A percentile compares a stretch with the other conserved stretches of the same genome.
Conservation (phyloP, 2,888 invertebrate species). For the Diaphora mendica region DNA sequence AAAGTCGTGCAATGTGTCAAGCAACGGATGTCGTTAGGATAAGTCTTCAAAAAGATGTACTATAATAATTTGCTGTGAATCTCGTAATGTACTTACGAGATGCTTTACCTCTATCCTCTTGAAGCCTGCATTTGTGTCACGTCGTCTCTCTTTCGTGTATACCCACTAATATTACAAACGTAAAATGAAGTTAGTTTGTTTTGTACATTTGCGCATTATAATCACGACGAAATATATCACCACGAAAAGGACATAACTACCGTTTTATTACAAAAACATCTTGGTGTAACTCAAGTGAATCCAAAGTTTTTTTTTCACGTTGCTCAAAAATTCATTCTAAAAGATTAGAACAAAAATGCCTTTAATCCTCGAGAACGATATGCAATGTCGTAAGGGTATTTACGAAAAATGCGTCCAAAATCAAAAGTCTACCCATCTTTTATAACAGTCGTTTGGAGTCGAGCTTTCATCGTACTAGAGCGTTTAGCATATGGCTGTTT, state of each 20-base stretch:
- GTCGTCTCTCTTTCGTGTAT: background rate
- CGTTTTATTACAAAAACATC: too few relatives aligned
- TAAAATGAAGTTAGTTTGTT: background rate
- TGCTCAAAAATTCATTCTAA: background rate
- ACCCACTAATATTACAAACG: background rate
- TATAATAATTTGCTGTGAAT: constrained; percentile 8
- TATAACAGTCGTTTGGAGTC: background rate
- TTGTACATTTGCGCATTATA: too few relatives aligned
- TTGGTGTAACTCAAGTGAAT: too few relatives aligned
- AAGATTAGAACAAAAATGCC: background rate
- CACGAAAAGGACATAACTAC: background rate
- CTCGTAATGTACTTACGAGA: constrained; percentile 45
- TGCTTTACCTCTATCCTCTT: constrained; percentile 37
- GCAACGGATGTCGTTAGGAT: constrained; percentile 8
- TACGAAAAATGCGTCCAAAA: background rate
- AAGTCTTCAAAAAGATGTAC: constrained; percentile 4
- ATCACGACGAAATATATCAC: too few relatives aligned
- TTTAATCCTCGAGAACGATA: background rate
- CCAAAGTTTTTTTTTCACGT: too few relatives aligned
- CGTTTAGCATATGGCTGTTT: background rate
- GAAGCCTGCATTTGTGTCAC: constrained; percentile 17
- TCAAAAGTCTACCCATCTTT: background rate
- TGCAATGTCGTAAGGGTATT: background rate
- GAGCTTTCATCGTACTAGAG: background rate
- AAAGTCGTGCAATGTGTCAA: background rate